A percentile compares a stretch with the other conserved stretches of the same genome.
Conservation (phyloP, 2,888 invertebrate genomes). For the Diadromus collaris region DNA sequence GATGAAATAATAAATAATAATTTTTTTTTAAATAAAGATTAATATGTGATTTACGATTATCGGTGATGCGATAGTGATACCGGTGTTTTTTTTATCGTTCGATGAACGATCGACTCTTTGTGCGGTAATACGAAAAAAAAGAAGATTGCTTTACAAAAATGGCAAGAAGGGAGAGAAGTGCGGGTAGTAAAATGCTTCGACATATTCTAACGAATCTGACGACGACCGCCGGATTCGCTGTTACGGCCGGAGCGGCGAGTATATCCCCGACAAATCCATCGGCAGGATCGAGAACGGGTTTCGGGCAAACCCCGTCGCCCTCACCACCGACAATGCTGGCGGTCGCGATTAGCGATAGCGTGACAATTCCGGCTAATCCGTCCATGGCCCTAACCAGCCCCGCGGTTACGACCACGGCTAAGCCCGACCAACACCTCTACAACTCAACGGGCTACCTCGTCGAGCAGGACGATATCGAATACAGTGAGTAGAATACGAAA, state of each 20-base stretch:
- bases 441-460: constrained; percentile 75
- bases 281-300: constrained; percentile 62
- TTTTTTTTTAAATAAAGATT: background rate
- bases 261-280: constrained; percentile 57
- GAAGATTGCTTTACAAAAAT: constrained; percentile 28
- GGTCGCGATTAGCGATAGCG: constrained; percentile 74
- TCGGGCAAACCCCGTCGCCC: constrained; percentile 67
- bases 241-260: constrained; percentile 53
- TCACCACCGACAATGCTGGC: constrained; percentile 69
- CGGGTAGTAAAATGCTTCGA: constrained; percentile 63
- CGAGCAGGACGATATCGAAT: constrained; percentile 77
- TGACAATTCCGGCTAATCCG: constrained; percentile 75
- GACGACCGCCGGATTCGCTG: constrained; percentile 56
- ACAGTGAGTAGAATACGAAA: constrained; percentile 74
- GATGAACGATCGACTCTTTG: background rate
- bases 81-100: background rate
- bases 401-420: constrained; percentile 72
- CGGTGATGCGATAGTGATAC: constrained; percentile 6
- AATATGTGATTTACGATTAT: background rate
- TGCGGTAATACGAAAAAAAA: background rate
- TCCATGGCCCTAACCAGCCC: constrained; percentile 73
- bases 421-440: constrained; percentile 75
- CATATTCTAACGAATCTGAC: constrained; percentile 65
- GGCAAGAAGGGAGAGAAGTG: constrained; percentile 35
- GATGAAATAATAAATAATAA: background rate